Conservation (phyloP, 2,113 vertebrate species). For the Phycodurus eques region DNA sequence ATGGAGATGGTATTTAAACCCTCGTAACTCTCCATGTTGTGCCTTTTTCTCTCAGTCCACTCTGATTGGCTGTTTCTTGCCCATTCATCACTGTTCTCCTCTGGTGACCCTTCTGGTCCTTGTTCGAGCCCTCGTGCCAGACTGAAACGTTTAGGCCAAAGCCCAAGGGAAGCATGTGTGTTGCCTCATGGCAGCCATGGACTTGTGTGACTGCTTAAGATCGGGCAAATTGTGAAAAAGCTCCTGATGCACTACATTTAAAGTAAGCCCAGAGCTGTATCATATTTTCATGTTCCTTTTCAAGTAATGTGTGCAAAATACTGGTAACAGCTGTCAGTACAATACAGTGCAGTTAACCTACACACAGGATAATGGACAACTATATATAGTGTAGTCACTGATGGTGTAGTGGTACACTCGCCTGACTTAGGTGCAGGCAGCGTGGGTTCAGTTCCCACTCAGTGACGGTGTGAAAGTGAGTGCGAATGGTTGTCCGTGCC, state of each 20-base stretch:
- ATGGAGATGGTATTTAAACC: background rate
- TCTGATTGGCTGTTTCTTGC: constrained; percentile 13
- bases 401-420: too few relatives aligned
- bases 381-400: too few relatives aligned
- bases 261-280: background rate
- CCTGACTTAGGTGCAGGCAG: too few relatives aligned
- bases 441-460: too few relatives aligned
- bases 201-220: constrained; percentile 17
- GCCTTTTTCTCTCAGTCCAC: background rate
- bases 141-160: constrained; percentile 53
- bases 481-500: too few relatives aligned
- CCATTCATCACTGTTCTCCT: constrained; percentile 49
- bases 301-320: background rate
- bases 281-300: too few relatives aligned
- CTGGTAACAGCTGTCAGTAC: too few relatives aligned
- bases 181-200: constrained; percentile 23
- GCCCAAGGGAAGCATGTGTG: constrained; percentile 29
- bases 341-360: too few relatives aligned
- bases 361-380: background rate
- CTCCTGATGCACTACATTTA: background rate
- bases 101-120: constrained; percentile 12
- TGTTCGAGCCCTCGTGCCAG: constrained; percentile 30
- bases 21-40: background rate
- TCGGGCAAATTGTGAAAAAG: constrained; percentile 2
- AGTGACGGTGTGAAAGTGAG: too few relatives aligned